Base-by-base conservation (phyloP, 1,140 invertebrate species). In the Brachionus manjavacas region DNA sequence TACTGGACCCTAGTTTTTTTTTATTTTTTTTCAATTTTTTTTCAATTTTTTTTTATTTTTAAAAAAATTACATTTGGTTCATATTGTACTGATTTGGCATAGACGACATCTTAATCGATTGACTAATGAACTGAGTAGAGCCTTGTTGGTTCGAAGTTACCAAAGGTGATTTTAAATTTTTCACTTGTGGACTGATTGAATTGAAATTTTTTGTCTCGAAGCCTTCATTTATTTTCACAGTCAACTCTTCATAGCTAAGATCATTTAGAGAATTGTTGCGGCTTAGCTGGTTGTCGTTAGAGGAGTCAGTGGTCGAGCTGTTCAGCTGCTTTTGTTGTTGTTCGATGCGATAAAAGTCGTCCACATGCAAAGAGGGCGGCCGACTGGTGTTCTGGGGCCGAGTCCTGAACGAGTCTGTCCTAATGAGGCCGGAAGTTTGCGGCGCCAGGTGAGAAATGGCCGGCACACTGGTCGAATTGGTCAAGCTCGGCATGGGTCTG, bases 301-400 rank as follows among this genome's bases (percentile, higher is more conserved):
- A 16, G 11, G 14, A 41, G 9, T 39, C 35, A 39, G 14, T 25
- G 16, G 70, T 7, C 2, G 35, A 80, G 60, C n/a, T 81, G 52
- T 64, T 81, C 16, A 68, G 35, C 35, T 81, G 52, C 25, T 81
- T 81, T 60, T 81, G 79, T 35, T 70, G 64, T 16, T 74, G 64
- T 72, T 84, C 81, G 11, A 84, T 49, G 3, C 66, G 31, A 70
- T 84, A 70, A 78, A 84, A 84, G 31, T 84, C 83, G 28, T 84
- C 83, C 9, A 84, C 83, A 66, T 84, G 83, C 49, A 84, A 60
- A 41, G 83, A 84, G 7, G 83, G 83, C 23, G 83, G 83, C 23
- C 83, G 41, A 39, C 83, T 84, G 28, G 83, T 76, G 43, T 76
- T 84, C 20, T 23, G 43, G 16, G 83, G 70, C 14, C 68, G 23